Percentiles rank a stretch among this genome's conserved stretches.
Evolutionary conservation across 2,888 invertebrate species (phyloP).

Genomic region (Pelosia muscerda): DNA sequence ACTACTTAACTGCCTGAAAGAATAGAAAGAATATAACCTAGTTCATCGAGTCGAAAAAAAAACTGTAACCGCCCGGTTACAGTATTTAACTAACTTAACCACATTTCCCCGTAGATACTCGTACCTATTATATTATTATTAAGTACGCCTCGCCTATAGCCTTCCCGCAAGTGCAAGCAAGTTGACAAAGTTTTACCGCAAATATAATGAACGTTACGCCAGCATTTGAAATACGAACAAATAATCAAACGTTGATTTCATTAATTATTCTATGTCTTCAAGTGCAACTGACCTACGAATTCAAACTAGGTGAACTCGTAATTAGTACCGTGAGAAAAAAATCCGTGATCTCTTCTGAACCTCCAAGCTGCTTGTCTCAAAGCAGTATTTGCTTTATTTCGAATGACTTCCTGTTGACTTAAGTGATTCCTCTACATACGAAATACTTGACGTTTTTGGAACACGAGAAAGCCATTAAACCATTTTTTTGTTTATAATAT

Average conservation of each 20-base stretch:
- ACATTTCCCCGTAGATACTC: no score
- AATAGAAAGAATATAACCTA: background rate
- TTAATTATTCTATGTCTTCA: background rate
- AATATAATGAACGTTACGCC: background rate
- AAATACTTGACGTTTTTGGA: background rate
- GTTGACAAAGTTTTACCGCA: background rate
- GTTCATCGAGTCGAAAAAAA: no score
- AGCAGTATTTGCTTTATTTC: background rate
- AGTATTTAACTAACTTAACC: no score
- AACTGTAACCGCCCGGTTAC: no score
- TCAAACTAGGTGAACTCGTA: background rate
- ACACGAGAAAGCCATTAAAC: slow-evolving; percentile 3
- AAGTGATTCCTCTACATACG: background rate
- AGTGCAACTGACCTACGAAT: background rate
- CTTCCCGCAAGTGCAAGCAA: background rate
- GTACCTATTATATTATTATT: no score
- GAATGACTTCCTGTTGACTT: slow-evolving; percentile 10
- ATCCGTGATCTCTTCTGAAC: background rate
- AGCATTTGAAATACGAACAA: background rate
- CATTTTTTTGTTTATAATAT: background rate
- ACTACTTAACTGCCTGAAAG: no score
- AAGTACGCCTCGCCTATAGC: background rate
- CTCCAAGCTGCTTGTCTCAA: background rate
- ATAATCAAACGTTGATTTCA: background rate
- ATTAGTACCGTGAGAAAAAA: background rate